Percentiles rank a stretch among this genome's conserved stretches.
These are phyloP conservation scores for Orthonevra nobilis DNA, from an alignment of 2,888 invertebrate species.

Conservation along the genomic window DNA sequence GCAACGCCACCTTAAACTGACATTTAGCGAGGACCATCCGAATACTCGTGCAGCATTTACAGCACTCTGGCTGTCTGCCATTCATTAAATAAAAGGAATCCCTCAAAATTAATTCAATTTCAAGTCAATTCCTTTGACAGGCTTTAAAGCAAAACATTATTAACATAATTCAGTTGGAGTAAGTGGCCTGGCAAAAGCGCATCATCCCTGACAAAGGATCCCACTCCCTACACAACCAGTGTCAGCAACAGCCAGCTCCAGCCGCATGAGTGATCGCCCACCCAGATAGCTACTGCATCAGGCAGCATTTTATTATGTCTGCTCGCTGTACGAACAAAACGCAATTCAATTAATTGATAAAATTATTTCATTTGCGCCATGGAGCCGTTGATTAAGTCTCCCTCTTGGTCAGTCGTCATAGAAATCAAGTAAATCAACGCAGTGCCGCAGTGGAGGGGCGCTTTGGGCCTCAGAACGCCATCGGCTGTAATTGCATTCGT, in stretches of 20 bases:
- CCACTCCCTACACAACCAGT: no score
- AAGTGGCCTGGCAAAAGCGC: constrained; percentile 41
- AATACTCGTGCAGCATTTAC: neutral
- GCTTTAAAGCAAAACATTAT: constrained; percentile 10
- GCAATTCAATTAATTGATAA: constrained; percentile 68
- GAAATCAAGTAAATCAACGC: constrained; percentile 47
- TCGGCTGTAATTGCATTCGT: neutral
- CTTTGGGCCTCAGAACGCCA: neutral
- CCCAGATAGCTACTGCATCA: constrained; percentile 35
- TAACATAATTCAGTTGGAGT: constrained; percentile 39
- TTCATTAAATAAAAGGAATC: constrained; percentile 2
- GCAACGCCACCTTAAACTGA: constrained; percentile 57
- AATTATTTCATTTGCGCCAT: constrained; percentile 62
- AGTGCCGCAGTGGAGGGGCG: neutral
- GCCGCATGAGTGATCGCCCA: constrained; percentile 34
- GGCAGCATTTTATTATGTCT: constrained; percentile 26
- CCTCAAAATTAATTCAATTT: constrained; percentile 43
- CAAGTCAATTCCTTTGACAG: constrained; percentile 16
- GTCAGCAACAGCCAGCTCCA: neutral
- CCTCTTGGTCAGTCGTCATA: neutral
- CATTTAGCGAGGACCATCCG: constrained; percentile 2
- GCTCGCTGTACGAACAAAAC: constrained; percentile 29
- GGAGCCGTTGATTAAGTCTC: constrained; percentile 39
- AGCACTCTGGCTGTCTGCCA: constrained; percentile 26
- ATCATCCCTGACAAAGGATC: constrained; percentile 12